phyloP scores from a whole-genome alignment of 2,888 invertebrate genomes.

The Heliconius ethilla region DNA sequence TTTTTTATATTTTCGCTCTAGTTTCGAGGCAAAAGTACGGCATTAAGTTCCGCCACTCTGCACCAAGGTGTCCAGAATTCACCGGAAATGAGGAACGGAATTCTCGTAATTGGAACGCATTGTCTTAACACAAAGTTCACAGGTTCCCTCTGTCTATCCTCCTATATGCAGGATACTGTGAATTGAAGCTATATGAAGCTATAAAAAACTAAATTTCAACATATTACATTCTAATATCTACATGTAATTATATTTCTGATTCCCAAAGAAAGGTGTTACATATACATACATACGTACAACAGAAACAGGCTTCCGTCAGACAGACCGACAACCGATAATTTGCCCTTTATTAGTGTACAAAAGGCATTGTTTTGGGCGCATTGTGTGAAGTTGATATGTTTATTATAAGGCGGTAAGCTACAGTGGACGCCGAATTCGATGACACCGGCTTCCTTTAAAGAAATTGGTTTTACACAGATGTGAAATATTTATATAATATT shows the following conservation, averaged over 20 bases:
- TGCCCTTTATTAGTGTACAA: slow-evolving; percentile 64
- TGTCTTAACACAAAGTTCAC: too few species aligned
- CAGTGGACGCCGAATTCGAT: slow-evolving; percentile 42
- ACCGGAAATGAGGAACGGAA: too few species aligned
- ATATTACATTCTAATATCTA: not conserved
- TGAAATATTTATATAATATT: not conserved
- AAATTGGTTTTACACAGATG: slow-evolving; percentile 14
- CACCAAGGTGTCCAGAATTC: too few species aligned
- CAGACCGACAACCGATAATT: slow-evolving; percentile 53
- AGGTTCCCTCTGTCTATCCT: too few species aligned
- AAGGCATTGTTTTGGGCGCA: slow-evolving; percentile 61
- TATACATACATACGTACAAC: slow-evolving; percentile 17
- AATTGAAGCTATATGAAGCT: not conserved
- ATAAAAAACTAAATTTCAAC: not conserved
- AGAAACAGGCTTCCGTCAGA: slow-evolving; percentile 40
- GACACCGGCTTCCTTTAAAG: slow-evolving; percentile 31
- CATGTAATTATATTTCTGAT: slow-evolving; percentile 20
- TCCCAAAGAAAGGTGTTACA: slow-evolving; percentile 35
- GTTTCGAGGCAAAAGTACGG: too few species aligned
- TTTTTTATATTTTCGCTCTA: too few species aligned
- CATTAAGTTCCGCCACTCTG: too few species aligned
- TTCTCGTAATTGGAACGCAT: too few species aligned
- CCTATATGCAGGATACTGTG: too few species aligned
- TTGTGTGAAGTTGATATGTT: slow-evolving; percentile 69
- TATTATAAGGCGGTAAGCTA: slow-evolving; percentile 59